Evolutionary conservation across 2,888 invertebrate species (phyloP).

Genomic region (Scotopteryx bipunctaria): DNA sequence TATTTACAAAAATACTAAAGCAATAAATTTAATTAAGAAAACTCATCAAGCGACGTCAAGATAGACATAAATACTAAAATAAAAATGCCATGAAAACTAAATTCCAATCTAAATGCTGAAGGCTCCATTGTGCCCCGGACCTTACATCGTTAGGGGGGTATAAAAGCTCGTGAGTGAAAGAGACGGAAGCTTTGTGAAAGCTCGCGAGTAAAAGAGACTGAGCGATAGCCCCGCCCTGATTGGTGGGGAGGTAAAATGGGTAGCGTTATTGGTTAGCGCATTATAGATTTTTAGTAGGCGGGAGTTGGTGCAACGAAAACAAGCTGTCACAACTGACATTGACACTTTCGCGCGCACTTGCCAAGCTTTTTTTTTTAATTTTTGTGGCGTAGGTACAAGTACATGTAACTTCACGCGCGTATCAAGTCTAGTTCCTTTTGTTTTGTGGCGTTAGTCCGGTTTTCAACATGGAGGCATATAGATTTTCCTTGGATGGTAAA

Average conservation of each 20-base stretch:
- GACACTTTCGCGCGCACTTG: conserved; percentile 64
- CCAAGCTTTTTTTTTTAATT: too few relatives aligned
- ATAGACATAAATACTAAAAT: conserved; percentile 2
- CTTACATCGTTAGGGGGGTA: conserved; percentile 51
- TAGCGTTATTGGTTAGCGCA: conserved; percentile 70
- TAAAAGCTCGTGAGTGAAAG: conserved; percentile 69
- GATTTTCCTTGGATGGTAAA: conserved; percentile 52
- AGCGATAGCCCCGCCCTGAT: conserved; percentile 68
- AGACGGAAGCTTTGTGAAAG: conserved; percentile 64
- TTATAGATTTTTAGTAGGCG: conserved; percentile 77
- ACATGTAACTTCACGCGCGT: too few relatives aligned
- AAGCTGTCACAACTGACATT: conserved; percentile 53
- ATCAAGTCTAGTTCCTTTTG: too few relatives aligned
- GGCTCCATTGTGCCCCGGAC: conserved; percentile 20
- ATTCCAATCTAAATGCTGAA: conserved; percentile 27
- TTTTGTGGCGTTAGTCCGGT: too few relatives aligned
- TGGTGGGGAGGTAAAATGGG: conserved; percentile 65
- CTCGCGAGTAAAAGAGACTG: conserved; percentile 72
- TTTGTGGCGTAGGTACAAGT: too few relatives aligned
- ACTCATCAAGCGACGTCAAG: not conserved
- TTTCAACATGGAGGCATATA: conserved; percentile 54
- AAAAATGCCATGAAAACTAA: conserved; percentile 19
- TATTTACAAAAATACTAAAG: not conserved
- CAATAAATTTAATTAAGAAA: not conserved
- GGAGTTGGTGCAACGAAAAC: conserved; percentile 57